A percentile compares a stretch with the other conserved stretches of the same genome.
Conservation (phyloP, 2,797 vertebrate species). For the Darevskia mixta region DNA sequence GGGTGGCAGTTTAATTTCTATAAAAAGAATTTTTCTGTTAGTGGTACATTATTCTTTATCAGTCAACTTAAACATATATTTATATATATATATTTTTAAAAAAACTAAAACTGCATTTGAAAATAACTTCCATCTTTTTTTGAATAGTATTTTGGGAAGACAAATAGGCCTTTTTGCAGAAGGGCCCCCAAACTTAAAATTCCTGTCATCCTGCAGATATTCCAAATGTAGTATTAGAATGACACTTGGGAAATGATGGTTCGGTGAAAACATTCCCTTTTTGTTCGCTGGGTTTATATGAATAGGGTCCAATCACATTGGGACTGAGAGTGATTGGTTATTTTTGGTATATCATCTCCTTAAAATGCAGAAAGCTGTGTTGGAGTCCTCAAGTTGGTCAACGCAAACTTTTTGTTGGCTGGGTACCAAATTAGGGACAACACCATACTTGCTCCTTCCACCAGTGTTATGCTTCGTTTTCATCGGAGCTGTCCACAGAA, state of each 20-base stretch:
- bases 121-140: too few relatives aligned
- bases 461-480: slow-evolving; percentile 71
- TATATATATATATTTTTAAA: too few relatives aligned
- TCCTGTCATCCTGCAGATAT: neutral
- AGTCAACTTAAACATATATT: too few relatives aligned
- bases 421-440: slow-evolving; percentile 61
- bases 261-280: neutral
- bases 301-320: neutral
- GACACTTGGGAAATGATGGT: neutral
- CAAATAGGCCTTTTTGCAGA: neutral
- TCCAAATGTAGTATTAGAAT: neutral
- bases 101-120: too few relatives aligned
- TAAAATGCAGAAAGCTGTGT: slow-evolving; percentile 48
- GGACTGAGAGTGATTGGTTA: slow-evolving; percentile 2
- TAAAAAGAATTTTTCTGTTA: too few relatives aligned
- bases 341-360: slow-evolving; percentile 18
- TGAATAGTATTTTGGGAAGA: too few relatives aligned
- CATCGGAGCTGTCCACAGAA: slow-evolving; percentile 64
- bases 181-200: neutral
- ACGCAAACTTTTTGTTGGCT: slow-evolving; percentile 61
- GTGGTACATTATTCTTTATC: too few relatives aligned
- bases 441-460: slow-evolving; percentile 55
- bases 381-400: slow-evolving; percentile 25
- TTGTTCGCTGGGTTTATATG: neutral
- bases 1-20: neutral